These are phyloP conservation scores for Pseudopleuronectes americanus DNA, from an alignment of 2,797 vertebrate species.

Conservation along the genomic window DNA sequence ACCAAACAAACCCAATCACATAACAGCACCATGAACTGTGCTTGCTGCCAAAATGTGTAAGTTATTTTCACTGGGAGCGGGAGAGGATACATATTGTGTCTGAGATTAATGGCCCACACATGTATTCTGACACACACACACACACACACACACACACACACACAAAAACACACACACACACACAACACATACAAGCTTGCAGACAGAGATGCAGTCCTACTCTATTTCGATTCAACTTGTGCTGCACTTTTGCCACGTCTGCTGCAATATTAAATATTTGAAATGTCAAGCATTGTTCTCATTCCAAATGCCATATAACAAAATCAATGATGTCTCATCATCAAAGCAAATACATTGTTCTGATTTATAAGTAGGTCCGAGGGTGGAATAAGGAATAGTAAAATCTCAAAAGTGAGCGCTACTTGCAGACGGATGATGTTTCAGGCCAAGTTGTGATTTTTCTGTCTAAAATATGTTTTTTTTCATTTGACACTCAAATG, in stretches of 20 bases:
- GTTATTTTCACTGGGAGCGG: conserved; percentile 33
- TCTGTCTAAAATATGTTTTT: conserved; percentile 9
- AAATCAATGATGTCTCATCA: neutral
- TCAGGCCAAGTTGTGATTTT: conserved; percentile 10
- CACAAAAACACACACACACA: neutral
- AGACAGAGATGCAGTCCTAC: neutral
- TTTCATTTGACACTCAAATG: conserved; percentile 1
- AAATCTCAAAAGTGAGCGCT: neutral
- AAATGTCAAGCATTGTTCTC: neutral
- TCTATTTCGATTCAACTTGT: conserved; percentile 3
- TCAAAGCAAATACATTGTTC: conserved; percentile 19
- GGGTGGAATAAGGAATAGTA: neutral
- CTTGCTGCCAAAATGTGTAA: conserved; percentile 4
- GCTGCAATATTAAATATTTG: conserved; percentile 18
- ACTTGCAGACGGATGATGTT: neutral
- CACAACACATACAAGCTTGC: neutral
- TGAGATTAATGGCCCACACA: conserved; percentile 33
- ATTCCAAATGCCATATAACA: neutral
- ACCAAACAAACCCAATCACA: conserved; percentile 15
- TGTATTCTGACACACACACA: too few relatives aligned
- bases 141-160: neutral
- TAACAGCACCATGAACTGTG: conserved; percentile 21
- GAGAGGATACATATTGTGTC: conserved; percentile 21
- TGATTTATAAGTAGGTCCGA: neutral
- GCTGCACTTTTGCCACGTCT: conserved; percentile 3